Percentiles rank a stretch among this genome's conserved stretches.
phyloP scores from a whole-genome alignment of 1,140 invertebrate genomes.

The Drosophila parabipectinata region DNA sequence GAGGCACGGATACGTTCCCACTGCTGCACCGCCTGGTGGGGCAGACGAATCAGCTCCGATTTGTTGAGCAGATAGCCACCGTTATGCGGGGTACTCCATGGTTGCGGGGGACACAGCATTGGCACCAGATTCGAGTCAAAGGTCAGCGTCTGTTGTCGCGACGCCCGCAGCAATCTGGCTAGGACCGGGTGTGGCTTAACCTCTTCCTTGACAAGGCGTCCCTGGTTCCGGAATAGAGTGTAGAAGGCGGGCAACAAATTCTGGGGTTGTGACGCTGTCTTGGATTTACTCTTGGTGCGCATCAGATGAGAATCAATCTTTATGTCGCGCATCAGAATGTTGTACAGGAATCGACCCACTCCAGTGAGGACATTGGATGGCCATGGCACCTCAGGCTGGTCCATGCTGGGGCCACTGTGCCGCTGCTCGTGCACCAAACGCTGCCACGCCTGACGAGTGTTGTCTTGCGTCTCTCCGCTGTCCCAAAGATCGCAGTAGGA shows the following conservation, averaged over 20 bases:
- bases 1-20: constrained; percentile 86
- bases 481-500: constrained; percentile 90
- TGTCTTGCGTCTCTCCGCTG: constrained; percentile 84
- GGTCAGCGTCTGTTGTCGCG: constrained; percentile 87
- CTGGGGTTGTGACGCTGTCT: constrained; percentile 35
- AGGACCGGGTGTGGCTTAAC: constrained; percentile 94
- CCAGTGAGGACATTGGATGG: constrained; percentile 86
- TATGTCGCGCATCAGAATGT: constrained; percentile 93
- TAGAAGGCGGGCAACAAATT: constrained; percentile 91
- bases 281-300: constrained; percentile 84
- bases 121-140: constrained; percentile 90
- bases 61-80: constrained; percentile 92
- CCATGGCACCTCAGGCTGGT: constrained; percentile 87
- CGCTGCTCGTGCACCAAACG: constrained; percentile 85
- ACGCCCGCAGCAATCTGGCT: constrained; percentile 87
- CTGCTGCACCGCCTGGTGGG: constrained; percentile 86
- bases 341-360: constrained; percentile 93
- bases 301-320: constrained; percentile 91
- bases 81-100: constrained; percentile 87
- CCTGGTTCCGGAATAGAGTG: constrained; percentile 90
- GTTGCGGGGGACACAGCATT: constrained; percentile 91
- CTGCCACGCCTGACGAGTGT: constrained; percentile 91
- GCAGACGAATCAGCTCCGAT: constrained; percentile 87
- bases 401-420: constrained; percentile 86
- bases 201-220: constrained; percentile 88